Base-by-base conservation (phyloP, 2,888 invertebrate species). In the Buathra laborator region DNA sequence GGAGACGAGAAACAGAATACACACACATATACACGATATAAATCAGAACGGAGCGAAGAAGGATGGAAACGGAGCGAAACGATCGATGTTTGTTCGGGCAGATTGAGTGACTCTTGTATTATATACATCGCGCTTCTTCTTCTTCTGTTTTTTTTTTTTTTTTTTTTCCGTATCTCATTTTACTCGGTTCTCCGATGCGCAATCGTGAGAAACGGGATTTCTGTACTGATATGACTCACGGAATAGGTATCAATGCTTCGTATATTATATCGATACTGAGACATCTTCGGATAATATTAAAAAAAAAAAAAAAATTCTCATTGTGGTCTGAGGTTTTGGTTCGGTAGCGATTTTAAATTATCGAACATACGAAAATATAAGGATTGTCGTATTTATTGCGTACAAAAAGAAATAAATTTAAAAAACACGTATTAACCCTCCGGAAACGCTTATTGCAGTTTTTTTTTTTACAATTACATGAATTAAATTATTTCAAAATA, bases 141-240 rank as follows among this genome's bases (percentile, higher is more conserved):
- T 37, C 48, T 29, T 32, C 14, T 9, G 12, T 59, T 82, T 70
- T 70, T 71, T 9, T 64, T 72, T 56, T 56, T 62, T 71, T 12
- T 64, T 67, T 46, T 16, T 29, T 53, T 48, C 51, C 19, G 53
- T 66, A 74, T 79, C 78, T 79, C 79, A 44, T 64, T 79, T 75
- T 75, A 68, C 67, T 67, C 78, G 68, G 37, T 7, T 24, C 59
- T 29, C 44, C 37, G 67, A 46, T 43, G 56, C 2, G 68, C 59
- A 79, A 79, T 79, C 83, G 83, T 83, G 83, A 79, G 74, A 83
- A 37, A 83, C 70, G 83, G 51, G 62, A 79, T 74, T 79, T n/a
- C 51, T 12, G 64, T 59, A 56, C 67, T 59, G 32, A 29, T 24
- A 70, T 56, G 62, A 79, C 72, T 72, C 77, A 72, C 46, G 12